Conservation (phyloP, 1,140 invertebrate genomes). For the Nephila pilipes region DNA sequence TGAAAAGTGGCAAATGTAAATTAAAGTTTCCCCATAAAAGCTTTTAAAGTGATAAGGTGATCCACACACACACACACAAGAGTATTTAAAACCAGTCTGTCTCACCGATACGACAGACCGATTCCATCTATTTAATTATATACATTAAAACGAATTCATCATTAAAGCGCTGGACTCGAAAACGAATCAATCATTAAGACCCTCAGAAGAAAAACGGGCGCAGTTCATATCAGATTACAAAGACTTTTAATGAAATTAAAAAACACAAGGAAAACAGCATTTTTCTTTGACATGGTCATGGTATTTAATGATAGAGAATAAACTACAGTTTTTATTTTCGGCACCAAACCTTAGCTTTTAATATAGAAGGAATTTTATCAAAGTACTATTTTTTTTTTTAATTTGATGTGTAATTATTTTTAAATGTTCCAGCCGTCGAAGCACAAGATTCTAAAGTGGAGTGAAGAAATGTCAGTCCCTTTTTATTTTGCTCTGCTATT, state of each 20-base stretch:
- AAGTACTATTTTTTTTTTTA: not conserved
- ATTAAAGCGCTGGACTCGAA: not conserved
- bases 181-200: conserved; percentile 43
- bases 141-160: conserved; percentile 44
- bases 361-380: not conserved
- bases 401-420: conserved; percentile 11
- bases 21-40: conserved; percentile 35
- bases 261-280: conserved; percentile 17
- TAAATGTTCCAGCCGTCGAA: not conserved
- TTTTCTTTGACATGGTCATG: conserved; percentile 32
- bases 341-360: not conserved
- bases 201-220: conserved; percentile 18
- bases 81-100: conserved; percentile 31
- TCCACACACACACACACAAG: not conserved
- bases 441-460: not conserved
- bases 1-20: conserved; percentile 35
- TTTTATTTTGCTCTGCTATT: not conserved
- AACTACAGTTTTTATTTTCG: not conserved
- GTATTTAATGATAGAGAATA: conserved; percentile 19
- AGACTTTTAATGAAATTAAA: conserved; percentile 50
- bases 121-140: conserved; percentile 40
- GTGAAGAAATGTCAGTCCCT: not conserved
- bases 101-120: conserved; percentile 20
- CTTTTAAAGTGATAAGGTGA: conserved; percentile 43
- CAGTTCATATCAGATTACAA: conserved; percentile 36